Evolutionary conservation across 2,113 vertebrate genomes (phyloP).

Genomic region (Hypocryptadius cinnamomeus): DNA sequence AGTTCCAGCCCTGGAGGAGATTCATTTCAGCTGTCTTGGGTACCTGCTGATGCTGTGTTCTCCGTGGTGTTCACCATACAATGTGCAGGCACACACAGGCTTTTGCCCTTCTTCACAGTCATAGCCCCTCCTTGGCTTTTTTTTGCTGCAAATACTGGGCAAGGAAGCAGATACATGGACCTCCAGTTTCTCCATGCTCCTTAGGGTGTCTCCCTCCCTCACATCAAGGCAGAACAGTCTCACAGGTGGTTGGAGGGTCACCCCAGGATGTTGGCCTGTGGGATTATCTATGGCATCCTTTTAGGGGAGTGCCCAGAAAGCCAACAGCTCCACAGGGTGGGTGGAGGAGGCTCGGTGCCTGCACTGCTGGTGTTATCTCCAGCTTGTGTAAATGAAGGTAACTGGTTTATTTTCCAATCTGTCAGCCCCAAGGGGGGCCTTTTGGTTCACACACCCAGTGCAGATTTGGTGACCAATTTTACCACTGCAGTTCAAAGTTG

Average conservation of each 20-base stretch:
- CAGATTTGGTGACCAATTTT: neutral
- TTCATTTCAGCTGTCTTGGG: neutral
- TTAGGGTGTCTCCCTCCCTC: rapidly evolving
- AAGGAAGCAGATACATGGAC: neutral
- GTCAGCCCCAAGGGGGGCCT: neutral
- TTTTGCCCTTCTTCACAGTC: neutral
- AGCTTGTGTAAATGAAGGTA: neutral
- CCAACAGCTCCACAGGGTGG: neutral
- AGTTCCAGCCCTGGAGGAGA: neutral
- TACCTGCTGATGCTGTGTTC: neutral
- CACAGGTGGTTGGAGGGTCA: neutral
- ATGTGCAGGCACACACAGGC: neutral
- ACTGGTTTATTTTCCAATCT: neutral
- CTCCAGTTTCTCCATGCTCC: neutral
- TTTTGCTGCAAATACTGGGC: neutral
- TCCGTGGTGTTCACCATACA: rapidly evolving
- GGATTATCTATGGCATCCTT: neutral
- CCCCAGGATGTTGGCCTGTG: neutral
- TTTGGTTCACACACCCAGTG: neutral
- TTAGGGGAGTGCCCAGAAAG: neutral
- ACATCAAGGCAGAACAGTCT: neutral
- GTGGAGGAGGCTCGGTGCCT: neutral
- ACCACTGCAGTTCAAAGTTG: neutral
- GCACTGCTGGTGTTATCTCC: neutral
- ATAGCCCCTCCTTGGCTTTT: neutral